These are phyloP conservation scores for Engraulis encrasicolus DNA, from an alignment of 2,113 vertebrate genomes.

Conservation along the genomic window DNA sequence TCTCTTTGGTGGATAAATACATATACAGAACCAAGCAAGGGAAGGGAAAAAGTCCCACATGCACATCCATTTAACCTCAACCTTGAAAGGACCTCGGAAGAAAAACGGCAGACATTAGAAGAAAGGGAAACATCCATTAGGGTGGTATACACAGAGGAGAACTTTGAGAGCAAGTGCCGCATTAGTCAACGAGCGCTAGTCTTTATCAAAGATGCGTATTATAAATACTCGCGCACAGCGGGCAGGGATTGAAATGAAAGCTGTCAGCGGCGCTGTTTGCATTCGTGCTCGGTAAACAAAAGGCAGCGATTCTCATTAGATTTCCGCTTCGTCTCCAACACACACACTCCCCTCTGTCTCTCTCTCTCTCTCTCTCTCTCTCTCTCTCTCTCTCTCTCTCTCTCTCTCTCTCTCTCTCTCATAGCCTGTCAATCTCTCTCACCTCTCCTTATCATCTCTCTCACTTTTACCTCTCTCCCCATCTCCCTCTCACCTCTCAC, in stretches of 20 bases:
- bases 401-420: conserved; percentile 35
- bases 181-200: neutral
- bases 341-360: too few relatives aligned
- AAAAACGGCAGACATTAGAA: neutral
- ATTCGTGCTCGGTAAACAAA: conserved; percentile 65
- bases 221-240: conserved; percentile 51
- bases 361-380: neutral
- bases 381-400: conserved; percentile 57
- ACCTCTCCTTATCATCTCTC: neutral
- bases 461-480: neutral
- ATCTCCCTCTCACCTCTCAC: too few relatives aligned
- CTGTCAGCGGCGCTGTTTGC: conserved; percentile 57
- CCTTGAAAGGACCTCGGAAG: neutral
- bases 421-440: neutral
- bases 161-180: neutral
- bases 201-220: conserved; percentile 17
- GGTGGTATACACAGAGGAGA: neutral
- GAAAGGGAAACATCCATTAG: neutral
- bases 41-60: too few relatives aligned
- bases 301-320: conserved; percentile 51
- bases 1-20: neutral
- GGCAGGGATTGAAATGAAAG: conserved; percentile 57
- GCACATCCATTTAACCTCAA: conserved; percentile 2
- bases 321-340: neutral
- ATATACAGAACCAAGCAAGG: neutral